Base-by-base conservation (phyloP, 2,113 vertebrate species). In the Phaethon lepturus region DNA sequence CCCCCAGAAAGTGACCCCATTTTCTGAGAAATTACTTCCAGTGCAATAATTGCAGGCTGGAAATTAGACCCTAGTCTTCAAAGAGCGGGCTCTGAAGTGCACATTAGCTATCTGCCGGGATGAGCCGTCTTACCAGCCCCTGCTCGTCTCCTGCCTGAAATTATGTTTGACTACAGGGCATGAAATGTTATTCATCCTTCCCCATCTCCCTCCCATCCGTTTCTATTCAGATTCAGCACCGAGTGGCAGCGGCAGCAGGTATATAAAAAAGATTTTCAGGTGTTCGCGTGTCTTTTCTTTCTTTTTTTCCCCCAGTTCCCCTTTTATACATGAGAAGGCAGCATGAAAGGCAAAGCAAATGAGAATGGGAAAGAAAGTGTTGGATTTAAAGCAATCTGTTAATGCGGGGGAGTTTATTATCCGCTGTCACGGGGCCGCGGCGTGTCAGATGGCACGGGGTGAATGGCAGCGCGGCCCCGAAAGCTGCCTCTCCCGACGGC, bases 281-380 rank as follows among this genome's bases (percentile, higher is more conserved):
- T 72, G 62, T 93, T 94, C 71, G 1, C 68, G 89, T 93, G 87
- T 35, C 88, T 76, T 92, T 86, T 81, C 66, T 96, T 96, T 85
- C 66, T 86, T 85, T 96, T 83, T 55, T 68, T 50, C 7, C 52
- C 45, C 40, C 11, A 0, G 62, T 75, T 80, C 67, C 63, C 93
- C 85, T 96, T 95, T 96, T 93, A 86, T 87, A 73, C 62, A 47
- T 47, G 86, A 96, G 95, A 96, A 93, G 97, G 92, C 88, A 59
- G 90, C 77, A 76, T 95, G 96, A 97, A 98, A 97, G 96, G 97
- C 93, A 96, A 77, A 96, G 96, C 94, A 96, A 97, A 93, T 77
- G 93, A 97, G 95, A 94, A 95, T 13, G 56, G 50, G 83, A 90
- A 94, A 92, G 81, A 88, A 94, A 96, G 80, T n/a, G 84, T 55